Base-by-base conservation (phyloP, 2,113 vertebrate species). In the Notiomystis cincta region DNA sequence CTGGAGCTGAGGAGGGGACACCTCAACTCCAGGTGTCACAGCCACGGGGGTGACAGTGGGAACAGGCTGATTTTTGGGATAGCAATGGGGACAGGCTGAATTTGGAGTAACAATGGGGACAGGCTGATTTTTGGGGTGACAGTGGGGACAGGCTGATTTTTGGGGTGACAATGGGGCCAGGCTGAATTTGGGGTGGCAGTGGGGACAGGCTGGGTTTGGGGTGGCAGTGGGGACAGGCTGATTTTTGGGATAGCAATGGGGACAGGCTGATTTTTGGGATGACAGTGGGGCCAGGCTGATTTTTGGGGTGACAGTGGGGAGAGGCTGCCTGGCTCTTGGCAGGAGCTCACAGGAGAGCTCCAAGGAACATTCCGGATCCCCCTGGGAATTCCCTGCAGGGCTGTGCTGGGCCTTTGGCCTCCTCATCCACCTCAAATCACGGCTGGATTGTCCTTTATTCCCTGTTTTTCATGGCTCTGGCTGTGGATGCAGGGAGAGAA, bases 31-130 rank as follows among this genome's bases (percentile, higher is more conserved):
- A 4, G 60, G 61, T 20, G 77, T 31, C 50, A 80, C 62, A 37
- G 62, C 57, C 82, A 4, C 2, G 0, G 54, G 40, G 16, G 22
- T 54, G 37, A 3, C 28, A 40, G 1, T 1, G 4, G 38, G 25
- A 20, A 47, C 25, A 47, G 54, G 8, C 7, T 45, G 53, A 6
- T 5, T 42, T 42, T 24, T 60, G 5, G 19, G 15, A 8, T 33
- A 44, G 0, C 21, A 30, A 1, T 4, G 13, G 60, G 61, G 38
- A 27, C 69, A 35, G 25, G 25, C 33, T 60, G 50, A 4, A 7
- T 35, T 47, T 40, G 23, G 27, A 51, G 33, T 42, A 64, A 6
- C 53, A 71, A 2, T 1, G 3, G 15, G 38, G 19, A 30, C 38
- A 44, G 6, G 5, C 5, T 64, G 48, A 9, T 47, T 58, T 47